Evolutionary conservation across 2,888 invertebrate species (phyloP).

Genomic region (Himalopsyche kuldschensis): DNA sequence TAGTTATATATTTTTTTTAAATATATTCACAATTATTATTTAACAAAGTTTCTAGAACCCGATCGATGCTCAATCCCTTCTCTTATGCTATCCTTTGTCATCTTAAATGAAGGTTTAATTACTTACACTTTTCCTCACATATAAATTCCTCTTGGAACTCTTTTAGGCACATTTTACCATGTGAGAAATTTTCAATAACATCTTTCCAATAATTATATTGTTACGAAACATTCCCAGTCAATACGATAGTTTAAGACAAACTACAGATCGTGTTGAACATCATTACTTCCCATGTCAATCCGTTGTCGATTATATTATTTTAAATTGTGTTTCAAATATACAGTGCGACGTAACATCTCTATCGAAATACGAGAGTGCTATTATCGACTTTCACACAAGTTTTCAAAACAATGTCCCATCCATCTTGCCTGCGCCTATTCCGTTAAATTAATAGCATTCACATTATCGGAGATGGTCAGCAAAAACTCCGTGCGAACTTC

Average conservation of each 20-base stretch:
- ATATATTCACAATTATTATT: too few relatives aligned
- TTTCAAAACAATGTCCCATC: not conserved
- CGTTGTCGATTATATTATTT: not conserved
- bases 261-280: not conserved
- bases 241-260: not conserved
- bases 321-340: not conserved
- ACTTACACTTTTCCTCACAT: too few relatives aligned
- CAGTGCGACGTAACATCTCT: not conserved
- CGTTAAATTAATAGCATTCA: not conserved
- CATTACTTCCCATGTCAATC: not conserved
- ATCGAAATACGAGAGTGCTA: not conserved
- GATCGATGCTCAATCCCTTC: too few relatives aligned
- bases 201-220: not conserved
- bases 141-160: too few relatives aligned
- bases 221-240: not conserved
- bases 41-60: too few relatives aligned
- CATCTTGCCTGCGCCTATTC: not conserved
- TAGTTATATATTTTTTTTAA: too few relatives aligned
- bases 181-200: too few relatives aligned
- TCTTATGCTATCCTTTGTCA: too few relatives aligned
- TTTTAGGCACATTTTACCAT: too few relatives aligned
- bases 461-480: not conserved
- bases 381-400: not conserved
- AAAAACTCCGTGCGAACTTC: slow-evolving; percentile 17
- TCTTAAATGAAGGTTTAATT: too few relatives aligned